Evolutionary conservation across 2,797 vertebrate species (phyloP), one percentile per base, ranked within the genome.

Genomic region (Notamacropus eugenii): DNA sequence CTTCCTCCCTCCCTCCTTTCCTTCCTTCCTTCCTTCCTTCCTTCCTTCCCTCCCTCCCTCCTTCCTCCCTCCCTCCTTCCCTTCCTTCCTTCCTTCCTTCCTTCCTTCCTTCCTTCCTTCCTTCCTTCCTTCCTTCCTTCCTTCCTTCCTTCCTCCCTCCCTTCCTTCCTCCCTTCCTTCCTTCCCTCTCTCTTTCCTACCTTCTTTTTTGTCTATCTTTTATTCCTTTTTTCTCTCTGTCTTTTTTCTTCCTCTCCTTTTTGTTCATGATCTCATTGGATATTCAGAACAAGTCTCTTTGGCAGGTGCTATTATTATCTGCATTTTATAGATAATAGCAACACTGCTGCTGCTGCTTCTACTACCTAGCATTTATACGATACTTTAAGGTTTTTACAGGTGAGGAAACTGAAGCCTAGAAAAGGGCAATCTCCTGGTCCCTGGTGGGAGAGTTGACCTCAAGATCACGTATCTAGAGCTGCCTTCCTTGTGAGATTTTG

Each of bases 371-470:
- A 46, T 46, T 82, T 82, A 9, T 46, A 24, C 27, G 8, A 27
- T 3, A 0, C 74, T 82, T 46, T 27, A 82, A 27, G 12, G 19
- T 46, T 46, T 82, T 40, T 8, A 82, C 46, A 46, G 22, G 8
- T 74, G 40, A 27, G 74, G 8, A 82, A 46, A 27, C n/a, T 27
- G 40, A 82, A 1, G 40, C 40, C 19, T 46, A 11, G 19, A 46
- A 24, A 10, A 46, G 8, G 24, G 40, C 9, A 24, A 24, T 40
- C 4, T 2, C 16, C 24, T 11, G 8, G 19, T 4, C 67, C 19
- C n/a, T 3, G 8, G 1, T 1, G 9, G 22, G 40, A 46, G 3
- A 19, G 13, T 5, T n/a, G 34, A n/a, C 1, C 5, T 0, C 34
- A n/a, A 31, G 2, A 34, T 62, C 62, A 16, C 2, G 16, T 0